phyloP scores from a whole-genome alignment of 2,888 invertebrate genomes.

The Tachystola acroxantha region DNA sequence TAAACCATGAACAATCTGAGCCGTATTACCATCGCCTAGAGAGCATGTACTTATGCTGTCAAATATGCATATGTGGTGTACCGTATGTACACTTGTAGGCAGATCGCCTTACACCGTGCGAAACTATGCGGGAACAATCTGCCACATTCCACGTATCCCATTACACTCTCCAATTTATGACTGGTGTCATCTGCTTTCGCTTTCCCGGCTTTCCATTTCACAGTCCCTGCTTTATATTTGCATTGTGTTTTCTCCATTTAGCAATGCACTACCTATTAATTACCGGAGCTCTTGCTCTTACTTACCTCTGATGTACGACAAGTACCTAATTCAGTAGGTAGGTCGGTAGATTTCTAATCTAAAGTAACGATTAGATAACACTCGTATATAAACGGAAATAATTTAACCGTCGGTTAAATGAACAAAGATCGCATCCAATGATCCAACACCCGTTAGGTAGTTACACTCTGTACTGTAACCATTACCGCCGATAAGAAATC shows the following conservation, averaged over 20 bases:
- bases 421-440: conserved; percentile 1
- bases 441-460: conserved; percentile 10
- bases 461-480: conserved; percentile 11
- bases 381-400: background rate
- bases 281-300: background rate
- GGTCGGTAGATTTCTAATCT: background rate
- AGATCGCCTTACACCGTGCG: conserved; percentile 59
- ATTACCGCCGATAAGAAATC: conserved; percentile 37
- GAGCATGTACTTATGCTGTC: background rate
- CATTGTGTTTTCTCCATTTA: background rate
- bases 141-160: conserved; percentile 16
- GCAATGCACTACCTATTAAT: background rate
- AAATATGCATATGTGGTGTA: background rate
- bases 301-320: too few relatives aligned
- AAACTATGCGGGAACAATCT: conserved; percentile 48
- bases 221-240: conserved; percentile 3
- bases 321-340: too few relatives aligned
- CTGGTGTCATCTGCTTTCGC: conserved; percentile 20
- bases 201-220: conserved; percentile 19
- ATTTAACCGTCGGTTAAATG: conserved; percentile 1
- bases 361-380: conserved; percentile 5
- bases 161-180: conserved; percentile 29
- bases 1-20: too few relatives aligned
- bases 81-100: background rate
- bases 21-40: too few relatives aligned